Evolutionary conservation across 2,113 vertebrate genomes (phyloP), one percentile per base, ranked within the genome.

Genomic region (Muntiacus muntjak): DNA sequence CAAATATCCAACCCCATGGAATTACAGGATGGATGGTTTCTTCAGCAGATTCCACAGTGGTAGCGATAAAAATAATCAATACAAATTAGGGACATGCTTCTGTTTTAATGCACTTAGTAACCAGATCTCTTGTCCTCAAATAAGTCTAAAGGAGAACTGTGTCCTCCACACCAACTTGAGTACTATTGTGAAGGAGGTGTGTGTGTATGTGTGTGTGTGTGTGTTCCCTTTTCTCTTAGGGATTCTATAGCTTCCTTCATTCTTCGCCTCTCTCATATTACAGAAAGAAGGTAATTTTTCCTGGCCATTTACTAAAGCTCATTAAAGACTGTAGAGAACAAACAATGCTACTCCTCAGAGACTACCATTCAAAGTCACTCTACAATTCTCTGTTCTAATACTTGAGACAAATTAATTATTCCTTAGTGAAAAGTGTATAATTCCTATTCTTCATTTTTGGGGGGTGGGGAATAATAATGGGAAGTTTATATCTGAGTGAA

Each of bases 401-500:
- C 99, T 99, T 99, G 99, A 99, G 99, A 99, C 99, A 99, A 99
- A 99, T 99, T 99, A 99, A 99, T 99, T 99, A 99, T 99, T 99
- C 99, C 99, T 99, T 99, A 99, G 99, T 99, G 99, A 99, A 99
- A 99, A 99, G 99, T 99, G 99, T 99, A 99, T 99, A 99, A 99
- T 99, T 99, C 98, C 98, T 99, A 99, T 99, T 99, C 99, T 99
- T 99, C 98, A 99, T 99, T 99, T 98, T 98, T 98, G 90, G 98
- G 98, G 98, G 98, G 98, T 98, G 97, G 98, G 99, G 98, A 99
- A 99, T 99, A 99, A 98, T 99, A 99, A 99, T 99, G 99, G 99
- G 98, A 98, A 99, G 98, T 99, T 99, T 99, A 99, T 99, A 99
- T 99, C 99, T 99, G 98, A 99, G 99, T 99, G 99, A 98, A 99